Evolutionary conservation across 23 tunicate genomes (phyloP), one percentile per base, ranked within the genome.

Genomic region (Ciona savignyi): DNA sequence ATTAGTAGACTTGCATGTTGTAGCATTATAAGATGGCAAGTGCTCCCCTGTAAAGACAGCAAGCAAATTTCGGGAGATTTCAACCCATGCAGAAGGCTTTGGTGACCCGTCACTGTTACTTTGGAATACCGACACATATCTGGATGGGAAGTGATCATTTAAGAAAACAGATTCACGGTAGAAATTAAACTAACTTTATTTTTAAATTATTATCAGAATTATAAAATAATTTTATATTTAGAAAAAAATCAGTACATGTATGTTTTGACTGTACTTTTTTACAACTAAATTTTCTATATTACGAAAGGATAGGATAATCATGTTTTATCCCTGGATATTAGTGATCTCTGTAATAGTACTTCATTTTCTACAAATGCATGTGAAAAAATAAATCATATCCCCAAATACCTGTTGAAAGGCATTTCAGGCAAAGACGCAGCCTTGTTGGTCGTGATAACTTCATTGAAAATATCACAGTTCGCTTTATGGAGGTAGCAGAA

Each of bases 401-500:
- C 51, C 33, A 22, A 34, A 25, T 63, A 63, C 67, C 67, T 63
- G 67, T 63, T 25, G 28, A 9, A 63, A 4, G 67, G 26, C 4
- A 25, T 9, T 4, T 63, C 22, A 22, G 67, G 26, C 26, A 63
- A 25, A 11, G 15, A 4, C 6, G 26, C 22, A 11, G 22, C 67
- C 15, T 22, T 63, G 4, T 63, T 65, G 0, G 72, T 65, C 1
- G 72, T 25, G 19, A 71, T 26, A 65, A 4, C 26, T 67, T 81
- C 68, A 28, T 30, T 51, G 24, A 81, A 77, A 20, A 88, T 29
- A 6, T 49, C 3, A 65, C 96, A 88, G 65, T 77, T 71, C 2
- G 87, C 66, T 30, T 77, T 88, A 80, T 81, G 67, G 21, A 81
- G 66, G 35, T 72, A 88, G 64, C 96, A 88, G 51, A 61, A 88